Evolutionary conservation across 2,888 invertebrate species (phyloP).

Genomic region (Uloborus plumipes): DNA sequence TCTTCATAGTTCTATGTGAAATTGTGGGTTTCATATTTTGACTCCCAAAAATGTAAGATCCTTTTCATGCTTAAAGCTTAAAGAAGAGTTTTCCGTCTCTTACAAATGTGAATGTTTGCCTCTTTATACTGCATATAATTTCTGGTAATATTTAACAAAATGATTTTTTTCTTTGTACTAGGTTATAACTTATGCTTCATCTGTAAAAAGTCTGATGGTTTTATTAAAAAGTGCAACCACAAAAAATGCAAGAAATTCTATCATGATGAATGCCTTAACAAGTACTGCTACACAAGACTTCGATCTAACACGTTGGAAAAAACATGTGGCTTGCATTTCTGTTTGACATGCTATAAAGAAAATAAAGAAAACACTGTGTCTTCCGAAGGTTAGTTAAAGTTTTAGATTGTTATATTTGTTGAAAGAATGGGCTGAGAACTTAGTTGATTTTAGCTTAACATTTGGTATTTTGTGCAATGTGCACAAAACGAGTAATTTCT

Average conservation of each 20-base stretch:
- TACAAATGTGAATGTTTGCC: too few relatives aligned
- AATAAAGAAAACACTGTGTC: slow-evolving; percentile 73
- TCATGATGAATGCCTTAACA: slow-evolving; percentile 81
- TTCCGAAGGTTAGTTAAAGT: slow-evolving; percentile 15
- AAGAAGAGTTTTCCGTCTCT: too few relatives aligned
- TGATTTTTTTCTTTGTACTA: background rate
- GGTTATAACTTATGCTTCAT: slow-evolving; percentile 63
- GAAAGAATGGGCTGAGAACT: too few relatives aligned
- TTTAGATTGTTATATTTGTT: background rate
- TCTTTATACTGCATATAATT: background rate
- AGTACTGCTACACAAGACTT: slow-evolving; percentile 74
- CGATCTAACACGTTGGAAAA: slow-evolving; percentile 67
- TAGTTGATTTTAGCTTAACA: too few relatives aligned
- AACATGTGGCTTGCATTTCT: slow-evolving; percentile 85
- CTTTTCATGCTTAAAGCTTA: too few relatives aligned
- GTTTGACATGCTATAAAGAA: slow-evolving; percentile 88
- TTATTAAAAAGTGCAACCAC: slow-evolving; percentile 49
- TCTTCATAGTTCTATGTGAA: too few relatives aligned
- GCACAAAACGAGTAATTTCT: too few relatives aligned
- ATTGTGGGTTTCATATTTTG: too few relatives aligned
- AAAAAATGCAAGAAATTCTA: slow-evolving; percentile 81
- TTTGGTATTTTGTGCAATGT: too few relatives aligned
- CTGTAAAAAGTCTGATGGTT: slow-evolving; percentile 36
- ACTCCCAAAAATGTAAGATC: too few relatives aligned
- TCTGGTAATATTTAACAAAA: background rate